A percentile compares a stretch with the other conserved stretches of the same genome.
Conservation (phyloP, 2,888 invertebrate species). For the Pimpla rufipes region DNA sequence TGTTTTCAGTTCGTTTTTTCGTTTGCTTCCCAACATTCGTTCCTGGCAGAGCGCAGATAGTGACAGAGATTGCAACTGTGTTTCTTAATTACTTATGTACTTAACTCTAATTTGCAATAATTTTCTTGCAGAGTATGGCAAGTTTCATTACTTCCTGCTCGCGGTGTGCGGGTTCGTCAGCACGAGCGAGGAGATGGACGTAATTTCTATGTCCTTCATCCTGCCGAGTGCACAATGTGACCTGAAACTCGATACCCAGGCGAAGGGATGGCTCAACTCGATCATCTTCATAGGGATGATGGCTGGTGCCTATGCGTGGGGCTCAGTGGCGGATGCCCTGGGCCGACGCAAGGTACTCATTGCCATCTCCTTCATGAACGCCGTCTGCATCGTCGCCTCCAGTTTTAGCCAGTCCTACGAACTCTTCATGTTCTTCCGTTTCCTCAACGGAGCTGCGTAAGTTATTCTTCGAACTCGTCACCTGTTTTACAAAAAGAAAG, state of each 20-base stretch:
- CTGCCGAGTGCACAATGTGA: conserved; percentile 97
- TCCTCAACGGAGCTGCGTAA: conserved; percentile 97
- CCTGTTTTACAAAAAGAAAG: no score
- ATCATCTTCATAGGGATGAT: conserved; percentile 96
- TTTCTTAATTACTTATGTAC: not conserved
- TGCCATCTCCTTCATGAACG: conserved; percentile 96
- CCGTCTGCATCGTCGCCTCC: conserved; percentile 95
- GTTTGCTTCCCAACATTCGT: not conserved
- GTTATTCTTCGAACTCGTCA: conserved; percentile 83
- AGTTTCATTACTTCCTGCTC: conserved; percentile 95
- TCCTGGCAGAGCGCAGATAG: not conserved
- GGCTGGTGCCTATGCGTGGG: conserved; percentile 97
- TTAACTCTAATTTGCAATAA: not conserved
- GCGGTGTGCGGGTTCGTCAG: conserved; percentile 97
- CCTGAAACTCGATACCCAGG: conserved; percentile 93
- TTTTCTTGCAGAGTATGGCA: conserved; percentile 90
- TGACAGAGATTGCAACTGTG: not conserved
- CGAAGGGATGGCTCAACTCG: conserved; percentile 94
- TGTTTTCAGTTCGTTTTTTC: no score
- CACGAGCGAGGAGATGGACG: conserved; percentile 98
- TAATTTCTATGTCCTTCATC: conserved; percentile 97
- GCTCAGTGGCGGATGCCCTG: conserved; percentile 94
- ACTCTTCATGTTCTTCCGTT: conserved; percentile 95
- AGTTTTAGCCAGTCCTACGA: conserved; percentile 96
- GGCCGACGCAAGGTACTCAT: conserved; percentile 96